phyloP scores from a whole-genome alignment of 2,797 vertebrate genomes.

The Enteromius thamalakanensis region DNA sequence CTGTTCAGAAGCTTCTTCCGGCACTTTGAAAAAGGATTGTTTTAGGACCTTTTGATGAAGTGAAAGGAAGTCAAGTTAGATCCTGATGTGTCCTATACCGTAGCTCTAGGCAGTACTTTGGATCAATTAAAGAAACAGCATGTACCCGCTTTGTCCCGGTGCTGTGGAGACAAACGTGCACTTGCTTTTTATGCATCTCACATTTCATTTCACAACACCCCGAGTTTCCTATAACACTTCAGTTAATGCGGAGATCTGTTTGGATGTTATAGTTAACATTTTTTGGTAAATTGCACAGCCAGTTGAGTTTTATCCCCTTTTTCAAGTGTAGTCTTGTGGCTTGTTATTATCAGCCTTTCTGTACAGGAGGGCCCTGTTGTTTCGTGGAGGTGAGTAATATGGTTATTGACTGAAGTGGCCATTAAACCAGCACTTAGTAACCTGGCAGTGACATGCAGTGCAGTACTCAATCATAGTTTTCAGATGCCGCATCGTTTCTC shows the following conservation, averaged over 20 bases:
- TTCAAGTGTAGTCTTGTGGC: conserved; percentile 25
- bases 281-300: conserved; percentile 17
- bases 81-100: conserved; percentile 62
- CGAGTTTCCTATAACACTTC: not conserved
- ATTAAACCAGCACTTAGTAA: conserved; percentile 56
- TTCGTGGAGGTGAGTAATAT: conserved; percentile 34
- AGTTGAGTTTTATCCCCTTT: conserved; percentile 24
- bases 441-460: conserved; percentile 26
- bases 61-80: conserved; percentile 64
- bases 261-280: not conserved
- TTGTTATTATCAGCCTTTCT: conserved; percentile 35
- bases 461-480: conserved; percentile 39
- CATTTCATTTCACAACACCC: not conserved
- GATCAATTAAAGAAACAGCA: conserved; percentile 46
- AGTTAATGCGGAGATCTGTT: not conserved
- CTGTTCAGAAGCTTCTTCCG: conserved; percentile 25
- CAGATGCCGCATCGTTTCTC: conserved; percentile 2
- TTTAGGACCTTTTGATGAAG: conserved; percentile 66
- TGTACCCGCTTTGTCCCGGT: not conserved
- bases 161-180: not conserved
- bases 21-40: conserved; percentile 58
- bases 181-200: not conserved
- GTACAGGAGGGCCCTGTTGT: conserved; percentile 22
- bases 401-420: conserved; percentile 46
- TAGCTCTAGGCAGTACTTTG: conserved; percentile 60